phyloP scores from a whole-genome alignment of 2,797 vertebrate species.

The Menidia menidia region DNA sequence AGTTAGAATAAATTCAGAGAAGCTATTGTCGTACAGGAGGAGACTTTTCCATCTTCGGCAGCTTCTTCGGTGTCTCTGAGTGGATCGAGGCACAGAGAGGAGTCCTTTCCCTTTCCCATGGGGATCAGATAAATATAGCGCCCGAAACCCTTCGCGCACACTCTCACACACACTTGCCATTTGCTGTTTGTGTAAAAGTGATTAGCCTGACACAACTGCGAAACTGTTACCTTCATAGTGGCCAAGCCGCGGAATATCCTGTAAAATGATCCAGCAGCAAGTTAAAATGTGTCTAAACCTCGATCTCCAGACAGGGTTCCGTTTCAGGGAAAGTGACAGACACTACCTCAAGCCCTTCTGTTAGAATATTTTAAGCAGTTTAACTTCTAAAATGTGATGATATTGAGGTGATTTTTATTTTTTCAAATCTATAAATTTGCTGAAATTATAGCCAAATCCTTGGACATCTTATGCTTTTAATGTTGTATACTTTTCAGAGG shows the following conservation, averaged over 20 bases:
- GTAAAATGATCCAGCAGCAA: conserved; percentile 67
- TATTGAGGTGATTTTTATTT: background rate
- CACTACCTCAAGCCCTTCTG: too few relatives aligned
- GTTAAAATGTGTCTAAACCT: conserved; percentile 48
- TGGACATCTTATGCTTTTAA: background rate
- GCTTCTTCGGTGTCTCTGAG: conserved; percentile 88
- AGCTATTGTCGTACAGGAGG: conserved; percentile 83
- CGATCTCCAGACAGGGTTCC: conserved; percentile 40
- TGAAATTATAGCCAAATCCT: background rate
- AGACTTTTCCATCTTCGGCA: conserved; percentile 87
- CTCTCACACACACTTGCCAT: conserved; percentile 72
- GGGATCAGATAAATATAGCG: conserved; percentile 95
- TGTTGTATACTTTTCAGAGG: background rate
- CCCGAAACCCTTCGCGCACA: conserved; percentile 70
- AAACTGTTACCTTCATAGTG: conserved; percentile 88
- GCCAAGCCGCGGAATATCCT: conserved; percentile 77
- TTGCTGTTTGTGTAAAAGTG: conserved; percentile 96
- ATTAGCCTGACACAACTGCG: conserved; percentile 96
- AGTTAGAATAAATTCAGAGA: conserved; percentile 80
- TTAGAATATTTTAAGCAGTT: too few relatives aligned
- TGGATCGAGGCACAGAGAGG: conserved; percentile 78
- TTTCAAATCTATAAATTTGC: too few relatives aligned
- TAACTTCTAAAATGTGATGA: too few relatives aligned
- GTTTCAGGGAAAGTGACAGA: conserved; percentile 2
- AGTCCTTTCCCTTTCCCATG: conserved; percentile 93